Base-by-base conservation (phyloP, 2,888 invertebrate species). In the Lymantria monacha region DNA sequence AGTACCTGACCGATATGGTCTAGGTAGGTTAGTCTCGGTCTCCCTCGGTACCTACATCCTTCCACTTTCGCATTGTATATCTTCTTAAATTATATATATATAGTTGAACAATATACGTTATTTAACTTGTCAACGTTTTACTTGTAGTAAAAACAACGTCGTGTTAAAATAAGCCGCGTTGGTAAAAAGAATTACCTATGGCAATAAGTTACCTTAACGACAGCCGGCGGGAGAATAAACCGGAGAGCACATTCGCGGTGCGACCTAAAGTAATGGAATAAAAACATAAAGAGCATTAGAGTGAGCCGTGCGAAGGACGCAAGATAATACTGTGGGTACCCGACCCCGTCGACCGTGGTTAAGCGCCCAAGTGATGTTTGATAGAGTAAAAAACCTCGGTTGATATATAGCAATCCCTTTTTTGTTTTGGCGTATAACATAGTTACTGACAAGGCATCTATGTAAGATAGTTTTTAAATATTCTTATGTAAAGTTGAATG, bases 231-330 rank as follows among this genome's bases (percentile, higher is more conserved):
- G 66, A 66, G 68, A 66, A 69, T 73, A 73, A 77, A 76, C 66
- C 63, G 55, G 60, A 66, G 66, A 65, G 59, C 69, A 70, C 69
- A 74, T 70, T 67, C 69, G 63, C 60, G 63, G 51, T 63, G 64
- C 66, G 74, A 69, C 71, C 72, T 66, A 67, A 63, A 70, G 73
- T 85, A 85, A 85, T 85, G 85, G 83, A 85, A 86, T 84, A 83
- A 85, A 85, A 85, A 85, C 85, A 85, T 83, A 83, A 85, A 85
- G 76, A 79, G 76, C 78, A 69, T 70, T 73, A 70, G 63, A 71
- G 66, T 61, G 63, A 61, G 59, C 62, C 66, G 68, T 69, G 73
- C 64, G 67, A 69, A 72, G 74, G 70, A 70, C 74, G 70, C 61
- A 61, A 65, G 75, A 70, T 74, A 74, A 74, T 71, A 66, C 71